These are phyloP conservation scores for Sinocyclocheilus grahami DNA, from an alignment of 2,113 vertebrate species.

Conservation along the genomic window DNA sequence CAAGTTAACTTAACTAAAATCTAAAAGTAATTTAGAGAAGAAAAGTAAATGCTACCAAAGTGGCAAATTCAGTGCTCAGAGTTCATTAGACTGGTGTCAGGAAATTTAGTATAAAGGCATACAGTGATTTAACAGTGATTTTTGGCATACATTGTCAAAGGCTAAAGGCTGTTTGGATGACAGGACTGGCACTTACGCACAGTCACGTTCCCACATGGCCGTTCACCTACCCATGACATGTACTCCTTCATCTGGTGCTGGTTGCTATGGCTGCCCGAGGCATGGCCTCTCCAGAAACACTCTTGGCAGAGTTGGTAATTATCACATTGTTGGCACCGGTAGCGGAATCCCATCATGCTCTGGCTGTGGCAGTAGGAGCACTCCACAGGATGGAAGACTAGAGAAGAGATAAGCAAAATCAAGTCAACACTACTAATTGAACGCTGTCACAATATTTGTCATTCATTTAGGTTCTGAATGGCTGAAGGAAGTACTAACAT, in stretches of 20 bases:
- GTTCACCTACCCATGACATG: constrained; percentile 95
- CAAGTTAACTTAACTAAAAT: background rate
- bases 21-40: background rate
- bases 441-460: background rate
- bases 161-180: background rate
- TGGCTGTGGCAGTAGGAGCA: constrained; percentile 98
- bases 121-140: background rate
- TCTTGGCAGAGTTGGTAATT: constrained; percentile 99
- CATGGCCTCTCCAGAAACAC: constrained; percentile 99
- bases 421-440: background rate
- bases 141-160: too few relatives aligned
- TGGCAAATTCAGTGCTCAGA: background rate
- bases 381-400: constrained; percentile 98
- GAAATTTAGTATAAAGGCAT: too few relatives aligned
- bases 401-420: background rate
- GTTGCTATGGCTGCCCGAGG: constrained; percentile 98
- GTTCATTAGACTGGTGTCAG: background rate
- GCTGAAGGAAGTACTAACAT: too few relatives aligned
- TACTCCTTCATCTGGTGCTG: constrained; percentile 99
- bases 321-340: constrained; percentile 99
- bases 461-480: background rate
- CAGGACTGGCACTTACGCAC: background rate
- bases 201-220: constrained; percentile 36
- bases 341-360: constrained; percentile 99
- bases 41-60: background rate